Base-by-base conservation (phyloP, 2,113 vertebrate genomes). In the Cololabis saira region DNA sequence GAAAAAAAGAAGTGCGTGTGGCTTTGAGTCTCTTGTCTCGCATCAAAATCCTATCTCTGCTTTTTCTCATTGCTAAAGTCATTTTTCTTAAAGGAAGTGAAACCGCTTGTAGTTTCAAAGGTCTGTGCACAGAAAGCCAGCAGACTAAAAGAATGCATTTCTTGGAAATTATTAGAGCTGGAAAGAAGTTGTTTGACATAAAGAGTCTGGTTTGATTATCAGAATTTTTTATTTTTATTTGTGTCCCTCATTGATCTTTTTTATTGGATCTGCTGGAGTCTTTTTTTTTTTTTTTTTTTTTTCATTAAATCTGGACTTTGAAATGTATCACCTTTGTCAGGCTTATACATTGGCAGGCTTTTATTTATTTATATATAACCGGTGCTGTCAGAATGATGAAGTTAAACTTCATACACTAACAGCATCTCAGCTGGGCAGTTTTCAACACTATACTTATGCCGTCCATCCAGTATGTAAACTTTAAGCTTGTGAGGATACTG, bases 11-110 rank as follows among this genome's bases (percentile, higher is more conserved):
- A 27, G 12, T 37, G 53, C 65, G 56, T 79, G 72, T 80, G 78
- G 72, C 66, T 64, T 83, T 15, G 15, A 49, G 30, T 60, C 52
- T 73, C 64, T 64, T 47, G 14, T 63, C 72, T 66, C 60, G 33
- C 40, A 73, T 11, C 56, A 44, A 81, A 83, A 76, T 65, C 6
- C 19, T 74, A 73, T 71, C 43, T 77, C 40, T 70, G 48, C 19
- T 18, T 71, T 74, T 71, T 30, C 7, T 43, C 21, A 37, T 52
- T 71, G 74, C 67, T 61, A 67, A n/a, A 61, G 33, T 65, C 17
- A 64, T 51, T 61, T 49, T 59, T 76, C 44, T 66, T 65, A 62
- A 56, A 48, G 21, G 69, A 68, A 80, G 49, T 53, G 70, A 49
- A 59, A 76, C 41, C 44, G 14, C 60, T 66, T 71, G 51, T 62